Base-by-base conservation (phyloP, 2,113 vertebrate species). In the Baryphthengus martii region DNA sequence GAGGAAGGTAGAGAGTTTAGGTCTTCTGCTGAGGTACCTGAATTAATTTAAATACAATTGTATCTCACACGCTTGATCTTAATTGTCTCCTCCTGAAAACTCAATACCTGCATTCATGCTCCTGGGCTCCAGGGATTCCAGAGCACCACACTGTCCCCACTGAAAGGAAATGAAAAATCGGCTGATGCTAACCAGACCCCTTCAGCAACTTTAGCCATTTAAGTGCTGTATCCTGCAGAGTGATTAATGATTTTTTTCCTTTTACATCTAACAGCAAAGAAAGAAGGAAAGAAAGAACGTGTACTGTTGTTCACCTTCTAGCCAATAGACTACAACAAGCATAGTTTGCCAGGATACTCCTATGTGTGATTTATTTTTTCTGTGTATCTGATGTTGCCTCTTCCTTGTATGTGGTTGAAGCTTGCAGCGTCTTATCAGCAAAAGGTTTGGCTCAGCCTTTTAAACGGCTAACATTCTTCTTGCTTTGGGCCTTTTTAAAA, bases 161-260 rank as follows among this genome's bases (percentile, higher is more conserved):
- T 85, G 94, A 97, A 98, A 97, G 98, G 98, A 98, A 98, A 98
- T 98, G 97, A 98, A 98, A 98, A 97, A 97, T 96, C 78, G 75
- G 87, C 92, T 98, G 97, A 98, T 98, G 96, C 96, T 98, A 96
- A 98, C 94, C 98, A 98, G 98, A 98, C 97, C 96, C 97, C 94
- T 97, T 97, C 94, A 97, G 90, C 96, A 97, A 94, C 93, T 95
- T 92, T 91, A 95, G 91, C 95, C 95, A 95, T 97, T 96, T 96
- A 97, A 98, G 96, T 93, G 96, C 96, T 95, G 96, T 94, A 97
- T 97, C 97, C 97, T 97, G 97, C 94, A 94, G 98, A 65, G 96
- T 98, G 97, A 98, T 97, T 98, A 98, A 98, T 97, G 97, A 94
- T 93, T 97, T 98, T 97, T 95, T 96, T 74, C 97, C 85, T 98